These are phyloP conservation scores for Acrocephalus arundinaceus DNA, from an alignment of 2,113 vertebrate species.

Conservation along the genomic window DNA sequence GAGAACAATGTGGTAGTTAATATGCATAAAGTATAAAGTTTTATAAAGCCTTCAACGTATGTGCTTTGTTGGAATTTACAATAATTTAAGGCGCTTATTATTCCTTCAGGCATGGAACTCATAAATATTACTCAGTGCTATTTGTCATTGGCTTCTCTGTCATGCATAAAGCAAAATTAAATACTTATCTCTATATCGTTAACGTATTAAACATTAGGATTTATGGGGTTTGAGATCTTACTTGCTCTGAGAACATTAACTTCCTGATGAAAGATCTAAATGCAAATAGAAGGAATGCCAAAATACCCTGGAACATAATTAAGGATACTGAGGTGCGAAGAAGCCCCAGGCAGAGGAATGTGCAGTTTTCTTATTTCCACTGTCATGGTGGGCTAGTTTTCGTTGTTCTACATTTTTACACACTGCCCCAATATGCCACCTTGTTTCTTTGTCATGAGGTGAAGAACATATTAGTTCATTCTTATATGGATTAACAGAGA, in stretches of 20 bases:
- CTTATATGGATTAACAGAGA: neutral
- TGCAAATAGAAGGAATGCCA: conserved; percentile 40
- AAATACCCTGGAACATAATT: conserved; percentile 36
- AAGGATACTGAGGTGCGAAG: conserved; percentile 47
- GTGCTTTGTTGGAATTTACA: conserved; percentile 57
- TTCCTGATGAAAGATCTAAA: conserved; percentile 64
- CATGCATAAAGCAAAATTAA: conserved; percentile 63
- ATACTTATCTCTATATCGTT: conserved; percentile 68
- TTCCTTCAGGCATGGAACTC: conserved; percentile 62
- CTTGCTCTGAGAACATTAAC: conserved; percentile 57
- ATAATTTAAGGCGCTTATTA: conserved; percentile 58
- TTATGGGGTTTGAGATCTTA: conserved; percentile 63
- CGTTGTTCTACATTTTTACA: neutral
- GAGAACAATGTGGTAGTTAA: neutral
- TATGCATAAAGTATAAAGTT: conserved; percentile 24
- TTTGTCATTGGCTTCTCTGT: conserved; percentile 67
- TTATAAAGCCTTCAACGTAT: conserved; percentile 54
- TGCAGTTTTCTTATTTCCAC: conserved; percentile 32
- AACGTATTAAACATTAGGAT: conserved; percentile 58
- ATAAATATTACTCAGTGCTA: conserved; percentile 61
- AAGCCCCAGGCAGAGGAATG: conserved; percentile 45
- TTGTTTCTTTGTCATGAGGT: neutral
- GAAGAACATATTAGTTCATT: neutral
- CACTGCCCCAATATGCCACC: neutral
- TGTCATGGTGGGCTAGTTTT: conserved; percentile 14